Base-by-base conservation (phyloP, 2,888 invertebrate genomes). In the Ormyrus pomaceus region DNA sequence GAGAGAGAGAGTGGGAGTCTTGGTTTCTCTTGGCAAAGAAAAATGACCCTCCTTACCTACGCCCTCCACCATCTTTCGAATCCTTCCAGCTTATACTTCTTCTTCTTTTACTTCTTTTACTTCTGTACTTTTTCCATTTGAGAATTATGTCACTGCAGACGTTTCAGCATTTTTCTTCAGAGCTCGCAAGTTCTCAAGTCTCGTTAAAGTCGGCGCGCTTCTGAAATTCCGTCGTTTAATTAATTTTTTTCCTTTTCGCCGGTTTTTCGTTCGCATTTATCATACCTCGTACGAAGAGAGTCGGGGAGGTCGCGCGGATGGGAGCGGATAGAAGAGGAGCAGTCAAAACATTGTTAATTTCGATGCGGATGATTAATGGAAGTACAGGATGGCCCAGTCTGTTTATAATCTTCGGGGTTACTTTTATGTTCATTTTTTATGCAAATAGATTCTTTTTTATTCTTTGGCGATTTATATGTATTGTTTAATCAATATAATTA, bases 1-100 rank as follows among this genome's bases (percentile, higher is more conserved):
- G 59, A 61, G 56, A 34, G 19, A 53, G 50, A 62, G 10, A 55
- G 64, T 51, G 51, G 82, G 85, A 86, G 85, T 87, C 65, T 86
- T 84, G 84, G 84, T 86, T 88, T 85, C 83, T 84, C 73, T 83
- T 83, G 82, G 79, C 74, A 73, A 82, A 85, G 86, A 87, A 87
- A 87, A 86, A 86, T 86, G 78, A 80, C 71, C 59, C 75, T 70
- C 72, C 61, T 68, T 72, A 76, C 72, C 78, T 61, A 19, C 66
- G 34, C 9, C 61, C 58, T n/a, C 58, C 51, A 11, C 19, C 51
- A 48, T 13, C 62, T 65, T 51, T 68, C 71, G 80, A 77, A 72
- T 69, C 58, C 58, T 66, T 68, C 65, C 56, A 78, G 71, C 78
- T 73, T 64, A 73, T 64, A 77, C 72, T 64, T 68, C 77, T 81